Evolutionary conservation across 2,888 invertebrate genomes (phyloP), one percentile per base, ranked within the genome.

Genomic region (Drosophila stalkeri): DNA sequence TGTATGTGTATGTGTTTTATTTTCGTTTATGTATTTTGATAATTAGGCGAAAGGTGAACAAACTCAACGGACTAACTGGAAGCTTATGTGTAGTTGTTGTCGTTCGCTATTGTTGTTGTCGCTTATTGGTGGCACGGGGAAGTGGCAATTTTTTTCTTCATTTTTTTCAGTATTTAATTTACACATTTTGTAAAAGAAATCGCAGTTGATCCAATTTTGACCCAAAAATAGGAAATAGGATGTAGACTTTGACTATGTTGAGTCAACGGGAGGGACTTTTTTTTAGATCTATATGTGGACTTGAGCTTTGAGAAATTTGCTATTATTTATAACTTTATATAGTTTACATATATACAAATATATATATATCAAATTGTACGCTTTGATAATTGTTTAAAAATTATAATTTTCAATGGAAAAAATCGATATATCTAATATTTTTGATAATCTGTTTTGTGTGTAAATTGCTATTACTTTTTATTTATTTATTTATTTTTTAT

Each of bases 11-110:
- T 39, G 64, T 74, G 70, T 66, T 77, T 72, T 74, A 23, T 54
- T 75, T 75, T 60, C 49, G 84, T 81, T 86, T 90, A 87, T 84
- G 87, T 87, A 90, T 90, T 80, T 90, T 78, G 70, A 89, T 90
- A 87, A 87, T 87, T 90, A 87, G 86, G 86, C 87, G 87, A 87
- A 90, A 87, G 90, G 89, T 87, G 90, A 87, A 87, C 69, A 77
- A 87, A 87, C 86, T 81, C 71, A 49, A n/a, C 68, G 74, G 69
- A 71, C 72, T 52, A 77, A 72, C 68, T 78, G 77, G 72, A 65
- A 77, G 64, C 77, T 65, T 65, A 51, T 64, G 55, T 62, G 74
- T 64, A 78, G 75, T 73, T 66, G 61, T 55, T 65, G 55, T 33
- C 23, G 49, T 51, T 23, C 3, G n/a, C 39, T 18, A 37, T 20